These are phyloP conservation scores for Strongylocentrotus purpuratus DNA, from an alignment of 35 echinoderm and acorn worm genomes.

Conservation along the genomic window DNA sequence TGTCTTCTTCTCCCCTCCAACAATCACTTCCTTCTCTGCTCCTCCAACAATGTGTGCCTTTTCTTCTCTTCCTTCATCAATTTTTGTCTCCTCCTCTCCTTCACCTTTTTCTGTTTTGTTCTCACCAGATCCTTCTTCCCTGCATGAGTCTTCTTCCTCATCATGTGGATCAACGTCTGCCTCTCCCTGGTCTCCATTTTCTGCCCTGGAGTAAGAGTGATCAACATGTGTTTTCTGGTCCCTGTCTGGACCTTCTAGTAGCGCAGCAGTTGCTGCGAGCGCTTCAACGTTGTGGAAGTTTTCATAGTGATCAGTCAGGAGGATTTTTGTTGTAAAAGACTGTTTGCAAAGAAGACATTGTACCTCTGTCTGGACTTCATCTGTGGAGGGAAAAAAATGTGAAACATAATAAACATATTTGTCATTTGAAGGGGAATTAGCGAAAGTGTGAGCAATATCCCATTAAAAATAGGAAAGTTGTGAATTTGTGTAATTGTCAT, in stretches of 20 bases:
- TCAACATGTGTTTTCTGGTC: slow-evolving; percentile 1
- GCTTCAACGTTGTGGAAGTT: neutral
- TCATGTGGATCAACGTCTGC: neutral
- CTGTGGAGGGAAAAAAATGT: neutral
- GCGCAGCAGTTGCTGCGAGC: neutral
- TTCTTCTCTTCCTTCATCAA: neutral
- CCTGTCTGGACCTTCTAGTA: neutral
- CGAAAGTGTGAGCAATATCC: neutral
- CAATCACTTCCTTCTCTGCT: neutral
- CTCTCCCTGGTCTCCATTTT: neutral
- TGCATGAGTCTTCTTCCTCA: neutral
- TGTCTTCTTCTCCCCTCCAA: neutral
- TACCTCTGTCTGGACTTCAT: neutral
- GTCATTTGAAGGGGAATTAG: neutral
- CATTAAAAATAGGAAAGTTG: neutral
- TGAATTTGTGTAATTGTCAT: neutral
- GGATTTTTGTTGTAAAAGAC: neutral
- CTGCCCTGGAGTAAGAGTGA: slow-evolving; percentile 15
- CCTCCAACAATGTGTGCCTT: neutral
- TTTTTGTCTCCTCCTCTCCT: neutral
- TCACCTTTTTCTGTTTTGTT: neutral
- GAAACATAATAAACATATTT: neutral
- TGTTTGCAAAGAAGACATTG: slow-evolving; percentile 19
- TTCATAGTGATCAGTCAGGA: neutral
- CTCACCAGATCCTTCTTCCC: neutral